Evolutionary conservation across 2,113 vertebrate species (phyloP).

Genomic region (Notothenia rossii): DNA sequence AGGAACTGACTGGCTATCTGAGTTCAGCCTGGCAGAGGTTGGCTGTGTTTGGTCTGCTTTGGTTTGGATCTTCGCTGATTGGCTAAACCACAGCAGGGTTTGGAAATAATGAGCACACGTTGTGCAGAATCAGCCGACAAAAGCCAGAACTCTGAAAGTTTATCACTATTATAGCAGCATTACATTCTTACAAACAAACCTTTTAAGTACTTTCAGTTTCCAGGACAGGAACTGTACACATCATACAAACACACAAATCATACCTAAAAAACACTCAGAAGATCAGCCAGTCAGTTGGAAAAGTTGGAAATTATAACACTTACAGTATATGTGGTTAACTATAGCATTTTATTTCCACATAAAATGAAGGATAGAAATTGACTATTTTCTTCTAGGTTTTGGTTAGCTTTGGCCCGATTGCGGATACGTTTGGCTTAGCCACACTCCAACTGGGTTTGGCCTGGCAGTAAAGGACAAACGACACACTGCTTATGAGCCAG

Average conservation of each 20-base stretch:
- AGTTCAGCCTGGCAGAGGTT: slow-evolving; percentile 20
- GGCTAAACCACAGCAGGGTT: slow-evolving; percentile 39
- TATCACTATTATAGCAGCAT: slow-evolving; percentile 26
- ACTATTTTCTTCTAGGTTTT: background rate
- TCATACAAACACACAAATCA: background rate
- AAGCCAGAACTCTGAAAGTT: slow-evolving; percentile 20
- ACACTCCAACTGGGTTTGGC: slow-evolving; percentile 62
- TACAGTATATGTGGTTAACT: background rate
- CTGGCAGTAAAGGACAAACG: slow-evolving; percentile 59
- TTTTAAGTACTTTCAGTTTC: background rate
- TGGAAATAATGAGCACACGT: slow-evolving; percentile 48
- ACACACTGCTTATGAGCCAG: slow-evolving; percentile 56
- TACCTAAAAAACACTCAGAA: background rate
- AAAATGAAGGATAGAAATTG: background rate
- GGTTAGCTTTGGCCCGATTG: slow-evolving; percentile 40
- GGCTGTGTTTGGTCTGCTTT: slow-evolving; percentile 17
- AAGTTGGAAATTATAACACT: background rate
- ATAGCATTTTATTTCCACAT: background rate
- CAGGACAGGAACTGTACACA: background rate
- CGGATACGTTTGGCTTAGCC: slow-evolving; percentile 51
- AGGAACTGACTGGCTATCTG: slow-evolving; percentile 14
- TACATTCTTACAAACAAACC: background rate
- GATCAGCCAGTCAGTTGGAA: background rate
- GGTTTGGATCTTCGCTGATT: slow-evolving; percentile 16
- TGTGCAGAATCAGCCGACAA: slow-evolving; percentile 16